Conservation (phyloP, 2,797 vertebrate genomes). For the Synanceia verrucosa region DNA sequence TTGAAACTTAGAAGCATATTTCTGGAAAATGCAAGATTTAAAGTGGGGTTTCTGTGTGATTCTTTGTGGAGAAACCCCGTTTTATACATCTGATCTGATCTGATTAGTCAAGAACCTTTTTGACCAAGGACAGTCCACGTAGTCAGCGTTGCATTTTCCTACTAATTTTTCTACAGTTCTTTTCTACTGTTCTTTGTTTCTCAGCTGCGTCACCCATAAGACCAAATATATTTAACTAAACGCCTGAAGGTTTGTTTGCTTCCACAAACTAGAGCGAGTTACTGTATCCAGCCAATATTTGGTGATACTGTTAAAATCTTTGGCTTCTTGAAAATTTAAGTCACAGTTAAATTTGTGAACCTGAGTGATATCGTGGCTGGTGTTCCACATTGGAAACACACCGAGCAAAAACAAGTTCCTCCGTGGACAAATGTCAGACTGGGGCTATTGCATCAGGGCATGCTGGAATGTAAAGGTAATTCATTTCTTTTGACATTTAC, state of each 20-base stretch:
- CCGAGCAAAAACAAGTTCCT: constrained; percentile 27
- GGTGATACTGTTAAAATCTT: background rate
- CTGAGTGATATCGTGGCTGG: constrained; percentile 20
- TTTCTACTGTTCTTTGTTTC: background rate
- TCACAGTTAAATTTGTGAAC: constrained; percentile 1
- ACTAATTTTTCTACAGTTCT: too few species aligned
- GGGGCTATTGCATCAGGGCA: constrained; percentile 56
- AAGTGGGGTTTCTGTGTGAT: too few species aligned
- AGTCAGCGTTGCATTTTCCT: background rate
- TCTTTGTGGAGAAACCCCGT: too few species aligned
- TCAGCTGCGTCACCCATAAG: background rate
- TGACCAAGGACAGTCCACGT: too few species aligned
- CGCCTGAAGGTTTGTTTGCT: background rate
- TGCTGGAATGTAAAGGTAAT: constrained; percentile 73
- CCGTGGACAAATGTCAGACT: constrained; percentile 76
- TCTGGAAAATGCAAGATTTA: too few species aligned
- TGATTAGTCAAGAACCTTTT: too few species aligned
- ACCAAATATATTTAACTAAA: background rate
- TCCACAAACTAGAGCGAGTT: background rate
- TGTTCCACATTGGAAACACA: constrained; percentile 23
- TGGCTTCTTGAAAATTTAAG: background rate
- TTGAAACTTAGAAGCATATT: too few species aligned
- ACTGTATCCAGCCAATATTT: background rate
- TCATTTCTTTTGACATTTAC: constrained; percentile 84
- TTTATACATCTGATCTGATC: too few species aligned